These are phyloP conservation scores for Varanus salvator DNA, from an alignment of 2,113 vertebrate species.

Conservation along the genomic window DNA sequence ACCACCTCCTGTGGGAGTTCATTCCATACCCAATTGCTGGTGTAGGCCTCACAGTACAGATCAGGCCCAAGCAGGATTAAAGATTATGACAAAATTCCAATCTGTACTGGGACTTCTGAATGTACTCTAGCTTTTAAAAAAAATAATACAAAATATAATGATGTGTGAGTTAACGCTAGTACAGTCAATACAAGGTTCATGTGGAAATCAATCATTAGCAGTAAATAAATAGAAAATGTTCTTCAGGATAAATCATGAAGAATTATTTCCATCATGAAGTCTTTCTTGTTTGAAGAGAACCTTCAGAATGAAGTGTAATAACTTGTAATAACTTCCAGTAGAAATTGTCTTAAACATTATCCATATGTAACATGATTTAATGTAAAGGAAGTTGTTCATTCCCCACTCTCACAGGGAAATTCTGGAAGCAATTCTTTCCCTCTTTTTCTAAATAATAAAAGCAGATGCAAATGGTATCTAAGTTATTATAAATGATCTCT, in stretches of 20 bases:
- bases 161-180: neutral
- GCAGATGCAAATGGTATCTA: constrained; percentile 57
- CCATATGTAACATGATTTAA: constrained; percentile 39
- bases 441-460: constrained; percentile 41
- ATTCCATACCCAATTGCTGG: too few relatives aligned
- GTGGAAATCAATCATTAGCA: neutral
- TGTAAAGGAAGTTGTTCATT: constrained; percentile 42
- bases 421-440: constrained; percentile 41
- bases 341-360: constrained; percentile 13
- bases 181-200: neutral
- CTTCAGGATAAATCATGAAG: neutral
- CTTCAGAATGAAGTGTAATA: neutral
- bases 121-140: too few relatives aligned
- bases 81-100: too few relatives aligned
- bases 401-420: constrained; percentile 3
- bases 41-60: too few relatives aligned
- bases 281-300: neutral
- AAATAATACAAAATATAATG: too few relatives aligned
- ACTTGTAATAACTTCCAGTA: neutral
- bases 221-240: neutral
- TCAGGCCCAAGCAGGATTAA: too few relatives aligned
- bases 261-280: neutral
- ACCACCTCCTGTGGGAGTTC: too few relatives aligned
- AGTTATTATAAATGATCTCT: constrained; percentile 59
- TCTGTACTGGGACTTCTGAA: too few relatives aligned